Evolutionary conservation across 1,140 invertebrate genomes (phyloP).

Genomic region (Zophobas atratus): DNA sequence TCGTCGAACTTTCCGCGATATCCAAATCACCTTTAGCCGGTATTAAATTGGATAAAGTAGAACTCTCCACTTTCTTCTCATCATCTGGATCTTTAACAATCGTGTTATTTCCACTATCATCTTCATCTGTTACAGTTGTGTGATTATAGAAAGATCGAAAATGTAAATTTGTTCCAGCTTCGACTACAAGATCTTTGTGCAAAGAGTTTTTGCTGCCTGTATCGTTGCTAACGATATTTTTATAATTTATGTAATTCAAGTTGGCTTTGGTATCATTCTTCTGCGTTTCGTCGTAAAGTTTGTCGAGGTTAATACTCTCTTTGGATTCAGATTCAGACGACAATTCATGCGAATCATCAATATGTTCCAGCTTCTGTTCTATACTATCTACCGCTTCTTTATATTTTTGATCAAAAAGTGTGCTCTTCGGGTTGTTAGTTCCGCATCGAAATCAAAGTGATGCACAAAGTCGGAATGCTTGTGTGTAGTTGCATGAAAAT

Average conservation of each 20-base stretch:
- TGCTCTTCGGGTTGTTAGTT: conserved; percentile 61
- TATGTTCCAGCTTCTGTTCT: conserved; percentile 56
- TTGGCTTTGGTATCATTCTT: conserved; percentile 31
- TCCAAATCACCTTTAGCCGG: conserved; percentile 23
- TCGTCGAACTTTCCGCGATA: conserved; percentile 24
- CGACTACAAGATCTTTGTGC: conserved; percentile 55
- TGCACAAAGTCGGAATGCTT: conserved; percentile 25
- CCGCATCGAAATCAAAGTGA: conserved; percentile 44
- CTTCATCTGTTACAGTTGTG: conserved; percentile 48
- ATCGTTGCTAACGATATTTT: conserved; percentile 55
- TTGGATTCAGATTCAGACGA: conserved; percentile 18
- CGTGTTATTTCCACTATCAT: conserved; percentile 36
- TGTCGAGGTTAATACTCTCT: conserved; percentile 29
- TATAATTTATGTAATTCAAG: conserved; percentile 53
- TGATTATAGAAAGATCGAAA: conserved; percentile 54
- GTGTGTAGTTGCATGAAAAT: conserved; percentile 44
- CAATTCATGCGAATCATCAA: conserved; percentile 29
- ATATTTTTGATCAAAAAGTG: conserved; percentile 60
- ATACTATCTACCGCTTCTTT: conserved; percentile 59
- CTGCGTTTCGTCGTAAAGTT: conserved; percentile 35
- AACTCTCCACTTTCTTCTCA: conserved; percentile 14
- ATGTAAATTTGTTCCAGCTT: conserved; percentile 56
- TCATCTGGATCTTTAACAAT: conserved; percentile 11
- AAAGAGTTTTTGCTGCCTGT: conserved; percentile 55
- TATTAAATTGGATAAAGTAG: conserved; percentile 36